Base-by-base conservation (phyloP, 1,140 invertebrate genomes). In the Drosophila willistoni region DNA sequence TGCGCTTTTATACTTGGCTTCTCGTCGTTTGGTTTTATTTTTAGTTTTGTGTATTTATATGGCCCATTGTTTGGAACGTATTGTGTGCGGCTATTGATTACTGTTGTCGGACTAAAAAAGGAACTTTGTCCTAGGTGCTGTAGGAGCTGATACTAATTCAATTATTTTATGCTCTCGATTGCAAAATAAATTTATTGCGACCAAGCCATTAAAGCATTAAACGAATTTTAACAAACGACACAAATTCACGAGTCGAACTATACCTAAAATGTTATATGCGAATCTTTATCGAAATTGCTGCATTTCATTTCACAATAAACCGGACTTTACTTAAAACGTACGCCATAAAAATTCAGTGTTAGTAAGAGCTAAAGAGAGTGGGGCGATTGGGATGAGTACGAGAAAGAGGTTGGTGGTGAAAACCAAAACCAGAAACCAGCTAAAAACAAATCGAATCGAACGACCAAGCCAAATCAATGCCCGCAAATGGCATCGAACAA, bases 401-500 rank as follows among this genome's bases (percentile, higher is more conserved):
- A 39, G 41, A 22, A 5, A 39, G 41, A 69, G 51, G 29, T n/a
- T 7, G 51, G 34, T 7, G 51, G 34, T 14, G 29, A 39, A 65
- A 73, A 68, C 66, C 78, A 62, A 77, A 73, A 65, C 65, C 55
- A 81, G 67, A 65, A 62, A 64, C 57, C 61, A 77, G 75, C 72
- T 51, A 51, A 51, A 51, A 75, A 67, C 71, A 36, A 59, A 77
- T 72, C 65, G 34, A 67, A 56, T 72, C 41, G 57, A 83, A 77
- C 62, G 73, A 75, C 82, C 75, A 86, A 86, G 68, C 79, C 82
- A 86, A 85, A 85, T 81, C 79, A 86, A 81, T 85, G 78, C 68
- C 74, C 71, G 59, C 82, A 78, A 76, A 81, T 75, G 79, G 75
- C 75, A 76, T 66, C 65, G 77, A 73, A 77, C 67, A 76, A 70